Conservation (phyloP, 2,113 vertebrate genomes). For the Pachycephala philippinensis region DNA sequence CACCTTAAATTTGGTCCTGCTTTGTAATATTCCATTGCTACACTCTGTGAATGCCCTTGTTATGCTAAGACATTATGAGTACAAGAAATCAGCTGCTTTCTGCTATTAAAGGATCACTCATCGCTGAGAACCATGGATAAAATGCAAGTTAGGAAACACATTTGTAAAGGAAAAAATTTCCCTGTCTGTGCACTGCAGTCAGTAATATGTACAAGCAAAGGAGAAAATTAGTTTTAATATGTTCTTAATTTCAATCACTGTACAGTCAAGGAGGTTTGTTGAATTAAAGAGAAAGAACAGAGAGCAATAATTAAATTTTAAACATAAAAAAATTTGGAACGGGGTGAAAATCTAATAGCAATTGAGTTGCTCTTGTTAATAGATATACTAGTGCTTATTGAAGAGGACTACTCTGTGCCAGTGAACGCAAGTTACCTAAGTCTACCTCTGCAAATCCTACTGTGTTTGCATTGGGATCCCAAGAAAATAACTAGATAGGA, state of each 20-base stretch:
- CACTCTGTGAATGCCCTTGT: neutral
- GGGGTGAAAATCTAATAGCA: neutral
- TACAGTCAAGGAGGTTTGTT: neutral
- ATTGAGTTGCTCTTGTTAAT: neutral
- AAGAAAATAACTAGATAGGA: neutral
- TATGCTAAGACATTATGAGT: neutral
- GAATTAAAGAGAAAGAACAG: neutral
- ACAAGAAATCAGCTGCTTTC: neutral
- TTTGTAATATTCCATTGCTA: neutral
- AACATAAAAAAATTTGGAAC: neutral
- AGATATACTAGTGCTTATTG: neutral
- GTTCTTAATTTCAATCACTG: neutral
- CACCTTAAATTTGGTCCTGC: neutral
- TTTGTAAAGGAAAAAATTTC: neutral
- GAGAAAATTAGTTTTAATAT: neutral
- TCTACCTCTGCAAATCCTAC: neutral
- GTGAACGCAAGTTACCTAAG: neutral
- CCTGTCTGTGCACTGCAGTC: neutral
- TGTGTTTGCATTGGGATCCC: neutral
- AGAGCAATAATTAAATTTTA: neutral
- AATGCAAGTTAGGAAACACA: neutral
- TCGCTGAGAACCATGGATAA: neutral
- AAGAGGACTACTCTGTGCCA: neutral
- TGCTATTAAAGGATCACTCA: neutral
- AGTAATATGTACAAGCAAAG: neutral